Evolutionary conservation across 2,113 vertebrate genomes (phyloP).

Genomic region (Cygnus buccinator): DNA sequence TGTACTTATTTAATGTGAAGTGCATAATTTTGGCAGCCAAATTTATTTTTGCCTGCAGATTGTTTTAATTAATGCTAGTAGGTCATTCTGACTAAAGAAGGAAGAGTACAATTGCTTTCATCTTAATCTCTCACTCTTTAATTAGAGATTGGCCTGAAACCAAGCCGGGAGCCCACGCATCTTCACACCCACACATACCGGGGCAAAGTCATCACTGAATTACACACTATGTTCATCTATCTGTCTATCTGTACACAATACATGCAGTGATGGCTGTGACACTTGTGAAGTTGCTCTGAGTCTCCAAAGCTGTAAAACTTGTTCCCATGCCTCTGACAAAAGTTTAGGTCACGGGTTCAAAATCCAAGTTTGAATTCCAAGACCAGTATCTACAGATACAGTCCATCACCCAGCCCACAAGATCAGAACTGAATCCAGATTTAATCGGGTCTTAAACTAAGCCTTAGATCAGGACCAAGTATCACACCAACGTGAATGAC

Average conservation of each 20-base stretch:
- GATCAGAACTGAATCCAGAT: not conserved
- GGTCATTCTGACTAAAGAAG: conserved; percentile 49
- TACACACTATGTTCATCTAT: not conserved
- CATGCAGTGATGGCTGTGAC: not conserved
- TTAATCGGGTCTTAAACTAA: not conserved
- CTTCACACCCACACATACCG: conserved; percentile 10
- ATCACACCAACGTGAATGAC: not conserved
- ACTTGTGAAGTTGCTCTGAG: not conserved
- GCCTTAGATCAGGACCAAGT: not conserved
- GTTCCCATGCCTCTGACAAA: not conserved
- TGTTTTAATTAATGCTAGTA: conserved; percentile 36
- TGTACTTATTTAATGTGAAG: conserved; percentile 37
- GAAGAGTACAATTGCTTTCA: conserved; percentile 44
- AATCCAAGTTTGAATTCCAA: not conserved
- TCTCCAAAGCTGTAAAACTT: not conserved
- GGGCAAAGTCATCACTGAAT: conserved; percentile 47
- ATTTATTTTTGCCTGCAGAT: conserved; percentile 48
- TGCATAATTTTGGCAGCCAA: not conserved
- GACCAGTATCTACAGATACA: not conserved
- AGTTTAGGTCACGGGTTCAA: not conserved
- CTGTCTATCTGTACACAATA: not conserved
- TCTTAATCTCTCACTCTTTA: conserved; percentile 61
- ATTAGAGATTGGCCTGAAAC: conserved; percentile 56
- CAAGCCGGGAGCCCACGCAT: conserved; percentile 23
- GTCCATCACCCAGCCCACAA: not conserved